Evolutionary conservation across 2,113 vertebrate genomes (phyloP), one percentile per base, ranked within the genome.

Genomic region (Lota lota): DNA sequence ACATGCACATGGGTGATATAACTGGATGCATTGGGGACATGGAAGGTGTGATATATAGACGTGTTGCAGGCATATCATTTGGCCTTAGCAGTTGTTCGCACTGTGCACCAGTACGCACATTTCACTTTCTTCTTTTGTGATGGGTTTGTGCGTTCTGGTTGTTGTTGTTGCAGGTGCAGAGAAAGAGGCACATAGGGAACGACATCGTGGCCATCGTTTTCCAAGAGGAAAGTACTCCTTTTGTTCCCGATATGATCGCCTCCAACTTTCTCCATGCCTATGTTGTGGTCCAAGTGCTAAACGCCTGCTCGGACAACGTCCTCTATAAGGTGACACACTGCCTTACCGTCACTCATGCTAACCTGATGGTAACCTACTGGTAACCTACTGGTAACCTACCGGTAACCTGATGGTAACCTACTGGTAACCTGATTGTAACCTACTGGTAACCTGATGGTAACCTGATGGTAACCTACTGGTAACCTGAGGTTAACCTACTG

Each of bases 191-290:
- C 89, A 97, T 99, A n/a, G 97, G 97, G 22, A 99, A 99, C 3
- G 97, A 99, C 89, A 99, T 99, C 0, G 97, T 99, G 18, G 97
- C 97, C 17, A 83, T 99, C 51, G 88, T 99, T 50, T 99, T 99
- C 91, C 97, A 99, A 92, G 97, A 99, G 0, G 94, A 97, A 88
- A 99, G 93, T 88, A 99, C 97, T 0, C 97, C 97, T 1, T 99
- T 99, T 10, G 97, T 99, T n/a, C 97, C 97, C 0, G 97, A 99
- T 89, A 99, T 99, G 97, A 99, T 99, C 0, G 97, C 97, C 1
- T 99, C 97, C 85, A 99, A 99, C 90, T 99, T 99, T 75, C 91
- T 99, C 15, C 97, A 99, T 0, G 95, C 94, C 75, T 99, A 98
- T 0, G 80, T 99, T 14, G 97, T 99, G 70, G 95, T 99, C 69